Evolutionary conservation across 2,113 vertebrate species (phyloP).

Genomic region (Isichthys henryi): DNA sequence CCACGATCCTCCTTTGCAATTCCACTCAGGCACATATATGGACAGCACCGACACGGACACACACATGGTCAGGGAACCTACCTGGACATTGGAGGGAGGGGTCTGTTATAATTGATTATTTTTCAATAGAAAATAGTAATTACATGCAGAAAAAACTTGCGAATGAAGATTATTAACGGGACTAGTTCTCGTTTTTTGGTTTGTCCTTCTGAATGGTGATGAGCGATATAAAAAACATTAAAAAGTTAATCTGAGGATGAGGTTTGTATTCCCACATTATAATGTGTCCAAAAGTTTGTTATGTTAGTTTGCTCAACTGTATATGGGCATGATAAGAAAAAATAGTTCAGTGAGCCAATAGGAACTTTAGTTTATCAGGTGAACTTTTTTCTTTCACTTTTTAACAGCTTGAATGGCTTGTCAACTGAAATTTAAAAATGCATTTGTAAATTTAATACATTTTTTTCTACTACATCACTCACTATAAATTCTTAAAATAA

Average conservation of each 20-base stretch:
- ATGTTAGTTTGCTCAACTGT: background rate
- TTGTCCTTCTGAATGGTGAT: background rate
- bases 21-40: slow-evolving; percentile 60
- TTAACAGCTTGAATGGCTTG: background rate
- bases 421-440: background rate
- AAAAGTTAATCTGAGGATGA: background rate
- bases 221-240: background rate
- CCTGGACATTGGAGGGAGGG: slow-evolving; percentile 52
- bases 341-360: background rate
- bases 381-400: background rate
- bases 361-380: background rate
- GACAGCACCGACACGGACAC: slow-evolving; percentile 53
- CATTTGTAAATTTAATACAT: background rate
- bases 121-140: background rate
- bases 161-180: background rate
- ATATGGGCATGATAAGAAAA: background rate
- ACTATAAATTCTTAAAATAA: background rate
- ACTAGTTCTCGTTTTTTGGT: background rate
- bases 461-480: background rate
- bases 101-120: slow-evolving; percentile 39
- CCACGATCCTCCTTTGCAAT: slow-evolving; percentile 55
- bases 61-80: slow-evolving; percentile 52
- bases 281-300: background rate
- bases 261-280: background rate
- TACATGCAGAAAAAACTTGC: background rate